These are phyloP conservation scores for Phymatocera aterrima DNA, from an alignment of 2,888 invertebrate genomes.

Conservation along the genomic window DNA sequence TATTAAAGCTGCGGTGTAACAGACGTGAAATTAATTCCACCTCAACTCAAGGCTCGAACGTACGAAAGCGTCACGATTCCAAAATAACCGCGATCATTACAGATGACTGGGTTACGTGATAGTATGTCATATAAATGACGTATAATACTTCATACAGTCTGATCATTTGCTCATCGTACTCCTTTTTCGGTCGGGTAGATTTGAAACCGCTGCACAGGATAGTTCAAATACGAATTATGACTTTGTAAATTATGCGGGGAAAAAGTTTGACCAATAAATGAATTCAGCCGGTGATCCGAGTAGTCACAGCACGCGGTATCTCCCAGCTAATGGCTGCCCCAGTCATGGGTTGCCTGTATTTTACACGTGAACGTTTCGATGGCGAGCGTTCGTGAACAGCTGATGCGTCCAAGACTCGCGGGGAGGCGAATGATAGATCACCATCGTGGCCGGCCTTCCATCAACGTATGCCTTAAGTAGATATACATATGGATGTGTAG, in stretches of 20 bases:
- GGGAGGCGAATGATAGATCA: slow-evolving; percentile 41
- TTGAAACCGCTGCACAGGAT: too few relatives aligned
- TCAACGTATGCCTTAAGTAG: slow-evolving; percentile 40
- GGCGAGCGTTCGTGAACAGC: slow-evolving; percentile 30
- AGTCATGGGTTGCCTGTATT: slow-evolving; percentile 47
- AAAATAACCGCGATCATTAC: background rate
- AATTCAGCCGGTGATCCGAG: slow-evolving; percentile 1
- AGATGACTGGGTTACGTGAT: background rate
- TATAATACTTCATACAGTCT: background rate
- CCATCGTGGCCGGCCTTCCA: slow-evolving; percentile 40
- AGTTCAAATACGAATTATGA: too few relatives aligned
- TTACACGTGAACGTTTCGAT: slow-evolving; percentile 9
- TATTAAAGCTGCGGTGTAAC: background rate
- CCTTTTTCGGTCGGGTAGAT: background rate
- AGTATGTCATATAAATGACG: background rate
- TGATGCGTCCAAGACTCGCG: slow-evolving; percentile 25
- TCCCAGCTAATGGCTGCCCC: slow-evolving; percentile 23
- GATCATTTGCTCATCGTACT: background rate
- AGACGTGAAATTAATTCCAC: slow-evolving; percentile 3
- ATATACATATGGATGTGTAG: slow-evolving; percentile 25
- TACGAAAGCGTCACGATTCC: background rate
- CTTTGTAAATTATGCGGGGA: background rate
- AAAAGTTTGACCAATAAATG: background rate
- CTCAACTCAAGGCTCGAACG: background rate
- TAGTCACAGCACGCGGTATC: slow-evolving; percentile 18